Evolutionary conservation across 2,888 invertebrate species (phyloP).

Genomic region (Oligia strigilis): DNA sequence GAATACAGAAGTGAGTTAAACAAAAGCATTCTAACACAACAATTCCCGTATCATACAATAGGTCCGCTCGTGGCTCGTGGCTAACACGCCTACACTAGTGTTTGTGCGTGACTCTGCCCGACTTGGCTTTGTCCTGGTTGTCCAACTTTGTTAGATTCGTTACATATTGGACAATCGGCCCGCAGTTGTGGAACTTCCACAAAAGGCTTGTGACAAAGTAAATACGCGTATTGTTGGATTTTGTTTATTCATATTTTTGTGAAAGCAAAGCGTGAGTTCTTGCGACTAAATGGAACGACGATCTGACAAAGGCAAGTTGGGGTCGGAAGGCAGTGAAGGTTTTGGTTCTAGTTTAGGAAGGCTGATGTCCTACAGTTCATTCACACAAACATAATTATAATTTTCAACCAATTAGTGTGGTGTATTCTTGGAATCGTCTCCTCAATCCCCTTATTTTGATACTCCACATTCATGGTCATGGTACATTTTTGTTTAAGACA

Average conservation of each 20-base stretch:
- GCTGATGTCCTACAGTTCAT: background rate
- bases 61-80: background rate
- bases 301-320: background rate
- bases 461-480: background rate
- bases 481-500: background rate
- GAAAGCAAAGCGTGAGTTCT: slow-evolving; percentile 14
- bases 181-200: slow-evolving; percentile 30
- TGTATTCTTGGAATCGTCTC: background rate
- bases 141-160: slow-evolving; percentile 28
- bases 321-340: background rate
- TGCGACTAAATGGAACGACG: background rate
- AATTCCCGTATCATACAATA: background rate
- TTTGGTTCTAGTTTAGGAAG: background rate
- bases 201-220: slow-evolving; percentile 32
- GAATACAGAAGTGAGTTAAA: background rate
- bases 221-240: slow-evolving; percentile 10
- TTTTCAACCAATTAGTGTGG: background rate
- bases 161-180: slow-evolving; percentile 30
- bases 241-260: slow-evolving; percentile 36
- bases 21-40: background rate
- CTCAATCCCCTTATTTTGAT: background rate
- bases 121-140: slow-evolving; percentile 6
- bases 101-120: slow-evolving; percentile 15
- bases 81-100: slow-evolving; percentile 8
- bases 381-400: background rate